Conservation (phyloP, 2,888 invertebrate genomes). For the Corbicula japonica region DNA sequence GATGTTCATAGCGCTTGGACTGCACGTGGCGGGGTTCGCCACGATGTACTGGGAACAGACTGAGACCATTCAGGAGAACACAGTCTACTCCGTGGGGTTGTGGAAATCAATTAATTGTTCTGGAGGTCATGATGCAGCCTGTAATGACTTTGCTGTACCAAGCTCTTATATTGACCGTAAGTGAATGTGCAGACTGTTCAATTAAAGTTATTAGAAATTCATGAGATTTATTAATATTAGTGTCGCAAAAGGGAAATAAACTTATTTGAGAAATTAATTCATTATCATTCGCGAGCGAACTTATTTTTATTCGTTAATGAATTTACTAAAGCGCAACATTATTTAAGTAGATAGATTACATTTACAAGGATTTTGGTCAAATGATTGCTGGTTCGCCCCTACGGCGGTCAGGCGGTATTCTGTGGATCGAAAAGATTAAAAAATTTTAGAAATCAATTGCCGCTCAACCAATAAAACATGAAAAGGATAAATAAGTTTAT, state of each 20-base stretch:
- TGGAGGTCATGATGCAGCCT: conserved; percentile 47
- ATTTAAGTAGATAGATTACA: background rate
- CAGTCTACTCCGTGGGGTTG: conserved; percentile 45
- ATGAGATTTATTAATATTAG: background rate
- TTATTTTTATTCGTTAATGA: background rate
- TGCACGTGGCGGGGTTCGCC: conserved; percentile 60
- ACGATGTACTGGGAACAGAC: conserved; percentile 59
- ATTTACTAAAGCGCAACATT: background rate
- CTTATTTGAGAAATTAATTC: background rate
- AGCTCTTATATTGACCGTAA: conserved; percentile 58
- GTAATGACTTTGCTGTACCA: conserved; percentile 44
- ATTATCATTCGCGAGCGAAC: background rate
- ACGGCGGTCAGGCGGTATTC: no score
- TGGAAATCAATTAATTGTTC: conserved; percentile 67
- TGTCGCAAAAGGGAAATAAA: background rate
- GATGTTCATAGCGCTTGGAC: conserved; percentile 38
- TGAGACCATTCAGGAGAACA: conserved; percentile 39
- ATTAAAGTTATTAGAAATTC: background rate
- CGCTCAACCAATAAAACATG: no score
- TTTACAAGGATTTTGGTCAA: background rate
- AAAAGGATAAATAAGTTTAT: no score
- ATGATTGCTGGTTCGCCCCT: no score
- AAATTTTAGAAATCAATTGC: no score
- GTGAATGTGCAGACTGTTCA: background rate
- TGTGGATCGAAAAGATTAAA: no score